Evolutionary conservation across 2,797 vertebrate species (phyloP).

Genomic region (Oreochromis grahami): DNA sequence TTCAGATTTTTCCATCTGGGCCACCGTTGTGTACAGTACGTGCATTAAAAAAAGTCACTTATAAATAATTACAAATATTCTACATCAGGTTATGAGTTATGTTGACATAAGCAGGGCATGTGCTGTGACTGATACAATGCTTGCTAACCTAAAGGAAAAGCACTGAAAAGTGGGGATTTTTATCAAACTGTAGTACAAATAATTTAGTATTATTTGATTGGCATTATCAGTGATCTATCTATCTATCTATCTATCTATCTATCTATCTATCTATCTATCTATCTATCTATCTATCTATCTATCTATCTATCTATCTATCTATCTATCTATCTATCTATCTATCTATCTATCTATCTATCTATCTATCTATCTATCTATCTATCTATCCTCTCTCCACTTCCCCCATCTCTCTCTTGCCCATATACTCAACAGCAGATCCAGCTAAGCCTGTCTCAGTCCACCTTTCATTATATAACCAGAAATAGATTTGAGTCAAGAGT

Average conservation of each 20-base stretch:
- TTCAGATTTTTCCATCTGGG: background rate
- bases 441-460: slow-evolving; percentile 45
- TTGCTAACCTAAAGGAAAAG: background rate
- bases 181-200: background rate
- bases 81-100: background rate
- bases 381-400: background rate
- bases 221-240: background rate
- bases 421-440: slow-evolving; percentile 36
- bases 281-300: background rate
- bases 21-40: background rate
- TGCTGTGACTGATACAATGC: background rate
- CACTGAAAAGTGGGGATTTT: background rate
- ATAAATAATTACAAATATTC: background rate
- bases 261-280: background rate
- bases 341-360: background rate
- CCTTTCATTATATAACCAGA: slow-evolving; percentile 64
- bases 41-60: background rate
- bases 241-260: background rate
- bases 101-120: background rate
- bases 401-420: slow-evolving; percentile 1
- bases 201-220: background rate
- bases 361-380: background rate
- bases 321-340: background rate
- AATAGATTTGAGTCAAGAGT: slow-evolving; percentile 61
- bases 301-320: too few species aligned